Conservation (phyloP, 2,797 vertebrate species). For the Danio choprae region DNA sequence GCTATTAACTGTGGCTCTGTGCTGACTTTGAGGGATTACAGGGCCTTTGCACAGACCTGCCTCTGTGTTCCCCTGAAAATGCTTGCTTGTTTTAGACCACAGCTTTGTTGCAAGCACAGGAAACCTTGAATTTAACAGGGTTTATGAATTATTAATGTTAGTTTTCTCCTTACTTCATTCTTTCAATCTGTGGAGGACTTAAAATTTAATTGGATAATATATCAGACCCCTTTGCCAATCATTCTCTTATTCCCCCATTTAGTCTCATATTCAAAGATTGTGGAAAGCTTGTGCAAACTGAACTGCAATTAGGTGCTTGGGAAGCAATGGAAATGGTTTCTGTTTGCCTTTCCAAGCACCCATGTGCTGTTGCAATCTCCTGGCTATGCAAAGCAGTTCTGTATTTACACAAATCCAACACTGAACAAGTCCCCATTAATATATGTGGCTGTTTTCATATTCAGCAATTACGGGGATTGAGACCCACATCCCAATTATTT, state of each 20-base stretch:
- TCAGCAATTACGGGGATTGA: slow-evolving; percentile 6
- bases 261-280: slow-evolving; percentile 14
- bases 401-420: background rate
- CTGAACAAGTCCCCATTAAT: background rate
- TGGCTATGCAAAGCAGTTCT: slow-evolving; percentile 9
- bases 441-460: background rate
- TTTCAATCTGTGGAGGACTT: background rate
- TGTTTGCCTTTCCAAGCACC: slow-evolving; percentile 14
- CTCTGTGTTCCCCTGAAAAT: slow-evolving; percentile 26
- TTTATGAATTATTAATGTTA: slow-evolving; percentile 29
- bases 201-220: slow-evolving; percentile 6
- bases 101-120: slow-evolving; percentile 24
- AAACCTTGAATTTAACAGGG: slow-evolving; percentile 19
- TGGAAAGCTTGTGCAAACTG: slow-evolving; percentile 1
- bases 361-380: background rate
- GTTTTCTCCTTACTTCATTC: slow-evolving; percentile 20
- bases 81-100: slow-evolving; percentile 32
- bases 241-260: background rate
- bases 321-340: slow-evolving; percentile 24
- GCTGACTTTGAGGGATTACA: slow-evolving; percentile 46
- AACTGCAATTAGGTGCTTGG: slow-evolving; percentile 21
- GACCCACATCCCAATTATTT: background rate
- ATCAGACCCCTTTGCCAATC: slow-evolving; percentile 7
- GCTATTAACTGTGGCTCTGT: slow-evolving; percentile 38
- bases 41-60: slow-evolving; percentile 32